Conservation (phyloP, 1,140 invertebrate genomes). For the Formica exsecta region DNA sequence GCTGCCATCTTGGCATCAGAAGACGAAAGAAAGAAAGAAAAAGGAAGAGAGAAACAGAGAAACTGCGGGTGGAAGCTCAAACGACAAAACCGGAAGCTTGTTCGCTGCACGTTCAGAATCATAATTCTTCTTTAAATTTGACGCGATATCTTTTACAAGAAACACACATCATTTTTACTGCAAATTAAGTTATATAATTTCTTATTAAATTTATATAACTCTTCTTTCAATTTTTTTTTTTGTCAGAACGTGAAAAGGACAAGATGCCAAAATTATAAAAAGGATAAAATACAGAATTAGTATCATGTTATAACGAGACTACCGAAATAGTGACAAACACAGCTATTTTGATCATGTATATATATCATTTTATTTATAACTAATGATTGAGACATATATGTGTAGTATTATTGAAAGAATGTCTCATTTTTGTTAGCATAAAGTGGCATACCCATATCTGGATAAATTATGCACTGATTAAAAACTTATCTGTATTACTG, state of each 20-base stretch:
- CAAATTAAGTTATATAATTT: not conserved
- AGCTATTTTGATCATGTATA: no score
- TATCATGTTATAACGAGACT: no score
- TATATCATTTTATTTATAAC: no score
- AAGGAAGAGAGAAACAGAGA: not conserved
- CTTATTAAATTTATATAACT: not conserved
- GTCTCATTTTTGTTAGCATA: not conserved
- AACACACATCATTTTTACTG: not conserved
- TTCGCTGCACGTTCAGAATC: slow-evolving; percentile 28
- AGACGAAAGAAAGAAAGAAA: not conserved
- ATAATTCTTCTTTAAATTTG: slow-evolving; percentile 21
- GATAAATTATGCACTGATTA: not conserved
- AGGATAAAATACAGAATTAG: no score
- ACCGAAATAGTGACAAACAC: no score
- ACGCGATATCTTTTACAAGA: not conserved
- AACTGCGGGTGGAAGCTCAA: not conserved
- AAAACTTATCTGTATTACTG: not conserved
- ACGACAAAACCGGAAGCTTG: slow-evolving; percentile 25
- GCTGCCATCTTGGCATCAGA: slow-evolving; percentile 28
- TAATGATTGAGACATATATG: no score
- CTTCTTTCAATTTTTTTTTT: no score
- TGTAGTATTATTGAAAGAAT: not conserved
- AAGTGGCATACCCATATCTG: not conserved
- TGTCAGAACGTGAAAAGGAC: no score
- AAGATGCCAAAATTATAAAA: no score